Conservation (phyloP, 2,797 vertebrate species). For the Otolemur crassicaudatus region DNA sequence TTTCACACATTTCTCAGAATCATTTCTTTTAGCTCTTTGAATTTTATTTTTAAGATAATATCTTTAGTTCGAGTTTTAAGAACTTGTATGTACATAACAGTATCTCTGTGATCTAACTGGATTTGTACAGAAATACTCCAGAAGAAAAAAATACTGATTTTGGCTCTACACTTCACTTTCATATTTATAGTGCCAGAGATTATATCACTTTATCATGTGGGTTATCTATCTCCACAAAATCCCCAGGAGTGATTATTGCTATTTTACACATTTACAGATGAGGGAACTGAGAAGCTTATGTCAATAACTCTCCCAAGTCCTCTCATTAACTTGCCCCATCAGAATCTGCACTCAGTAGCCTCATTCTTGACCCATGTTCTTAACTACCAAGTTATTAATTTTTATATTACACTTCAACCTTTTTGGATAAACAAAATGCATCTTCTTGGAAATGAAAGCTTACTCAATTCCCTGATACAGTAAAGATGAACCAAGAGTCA, state of each 20-base stretch:
- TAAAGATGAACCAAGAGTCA: background rate
- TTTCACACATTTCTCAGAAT: constrained; percentile 5
- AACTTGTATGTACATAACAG: background rate
- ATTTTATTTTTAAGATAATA: constrained; percentile 30
- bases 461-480: background rate
- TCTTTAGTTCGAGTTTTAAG: constrained; percentile 15
- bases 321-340: background rate
- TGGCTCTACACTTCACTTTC: background rate
- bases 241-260: background rate
- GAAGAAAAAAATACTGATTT: background rate
- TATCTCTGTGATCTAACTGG: constrained; percentile 1
- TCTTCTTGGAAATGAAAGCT: background rate
- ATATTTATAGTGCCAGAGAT: background rate
- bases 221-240: background rate
- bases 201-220: background rate
- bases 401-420: background rate
- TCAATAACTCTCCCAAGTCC: background rate
- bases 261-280: background rate
- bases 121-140: constrained; percentile 4
- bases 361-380: background rate
- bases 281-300: background rate
- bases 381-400: background rate
- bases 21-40: constrained; percentile 11
- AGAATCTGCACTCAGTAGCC: background rate
- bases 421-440: constrained; percentile 5